These are phyloP conservation scores for Chrysemys picta DNA, from an alignment of 2,113 vertebrate species.

Conservation along the genomic window DNA sequence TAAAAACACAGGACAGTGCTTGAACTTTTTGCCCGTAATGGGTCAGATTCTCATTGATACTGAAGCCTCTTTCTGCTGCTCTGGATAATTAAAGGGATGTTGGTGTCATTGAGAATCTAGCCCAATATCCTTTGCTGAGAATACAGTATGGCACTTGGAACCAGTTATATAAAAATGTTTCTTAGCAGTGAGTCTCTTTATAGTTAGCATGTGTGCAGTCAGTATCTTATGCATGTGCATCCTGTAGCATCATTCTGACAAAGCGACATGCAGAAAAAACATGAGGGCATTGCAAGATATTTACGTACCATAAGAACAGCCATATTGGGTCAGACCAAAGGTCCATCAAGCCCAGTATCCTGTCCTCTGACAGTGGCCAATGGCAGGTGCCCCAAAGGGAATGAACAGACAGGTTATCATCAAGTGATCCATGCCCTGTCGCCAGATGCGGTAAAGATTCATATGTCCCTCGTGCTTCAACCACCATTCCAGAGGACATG, in stretches of 20 bases:
- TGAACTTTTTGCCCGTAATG: neutral
- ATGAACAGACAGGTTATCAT: too few relatives aligned
- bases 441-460: too few relatives aligned
- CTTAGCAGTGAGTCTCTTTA: neutral
- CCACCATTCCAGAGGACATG: too few relatives aligned
- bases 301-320: too few relatives aligned
- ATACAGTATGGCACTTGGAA: neutral
- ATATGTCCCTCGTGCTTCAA: too few relatives aligned
- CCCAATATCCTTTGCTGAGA: neutral
- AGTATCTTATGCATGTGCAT: neutral
- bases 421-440: too few relatives aligned
- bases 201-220: neutral
- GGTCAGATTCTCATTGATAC: neutral
- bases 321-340: too few relatives aligned
- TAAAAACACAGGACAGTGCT: neutral
- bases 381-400: too few relatives aligned
- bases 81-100: neutral
- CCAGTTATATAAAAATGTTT: neutral
- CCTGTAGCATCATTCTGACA: neutral
- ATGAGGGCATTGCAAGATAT: neutral
- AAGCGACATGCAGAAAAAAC: neutral
- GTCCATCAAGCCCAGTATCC: too few relatives aligned
- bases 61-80: neutral
- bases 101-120: slow-evolving; percentile 1
- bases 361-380: too few relatives aligned